Base-by-base conservation (phyloP, 2,113 vertebrate genomes). In the Copsychus sechellarum region DNA sequence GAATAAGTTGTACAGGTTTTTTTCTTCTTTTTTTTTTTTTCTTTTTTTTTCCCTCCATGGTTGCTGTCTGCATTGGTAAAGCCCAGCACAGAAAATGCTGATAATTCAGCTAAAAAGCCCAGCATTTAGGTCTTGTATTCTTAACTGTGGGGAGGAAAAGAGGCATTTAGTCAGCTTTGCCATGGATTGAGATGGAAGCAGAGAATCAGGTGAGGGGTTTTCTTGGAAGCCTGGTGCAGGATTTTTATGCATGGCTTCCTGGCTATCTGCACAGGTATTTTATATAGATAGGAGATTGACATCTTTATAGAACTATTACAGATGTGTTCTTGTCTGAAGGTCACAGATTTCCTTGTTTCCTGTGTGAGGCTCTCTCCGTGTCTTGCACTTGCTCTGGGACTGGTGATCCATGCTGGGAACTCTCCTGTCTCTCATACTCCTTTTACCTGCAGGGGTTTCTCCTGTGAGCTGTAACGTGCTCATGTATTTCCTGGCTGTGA, bases 211-310 rank as follows among this genome's bases (percentile, higher is more conserved):
- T 29, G 48, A 40, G 0, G 20, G 69, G 11, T 33, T 78, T 94
- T 34, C 48, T 87, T 38, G 8, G 78, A 65, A 71, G 48, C 57
- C 64, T 89, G 82, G 60, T 56, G 93, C 84, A 92, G 87, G 62
- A 82, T 85, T 94, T 85, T 82, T 85, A 64, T 85, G 85, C 84
- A 1, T 76, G 73, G 61, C 73, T 95, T 92, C 70, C 84, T 66
- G n/a, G 38, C 36, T 33, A 65, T 70, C 81, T 76, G 67, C 73
- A 40, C 70, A 57, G 70, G 74, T 87, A 76, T 91, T 93, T 91
- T 38, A 28, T 70, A 25, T 50, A 64, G 82, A 54, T 3, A 58
- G 43, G 61, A 85, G 85, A 93, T n/a, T 11, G 66, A 33, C 38
- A 22, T 56, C 78, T 85, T 92, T 91, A 82, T 36, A 28, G 81